These are phyloP conservation scores for Oreochromis aureus DNA, from an alignment of 2,113 vertebrate species.

Conservation along the genomic window DNA sequence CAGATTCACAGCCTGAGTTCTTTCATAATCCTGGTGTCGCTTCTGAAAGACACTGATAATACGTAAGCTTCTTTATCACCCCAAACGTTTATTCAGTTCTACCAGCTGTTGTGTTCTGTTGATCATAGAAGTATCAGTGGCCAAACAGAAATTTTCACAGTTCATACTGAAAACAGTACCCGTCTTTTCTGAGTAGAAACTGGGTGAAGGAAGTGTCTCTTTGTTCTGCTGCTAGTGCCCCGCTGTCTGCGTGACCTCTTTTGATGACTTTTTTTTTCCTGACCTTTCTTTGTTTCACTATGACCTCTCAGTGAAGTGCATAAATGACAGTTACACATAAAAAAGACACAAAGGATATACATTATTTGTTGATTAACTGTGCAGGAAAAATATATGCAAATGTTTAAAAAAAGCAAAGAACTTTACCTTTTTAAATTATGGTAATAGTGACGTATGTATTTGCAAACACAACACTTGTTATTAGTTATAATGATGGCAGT, in stretches of 20 bases:
- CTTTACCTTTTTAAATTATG: background rate
- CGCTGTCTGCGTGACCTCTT: background rate
- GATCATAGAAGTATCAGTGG: background rate
- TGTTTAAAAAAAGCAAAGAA: background rate
- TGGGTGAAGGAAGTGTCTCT: background rate
- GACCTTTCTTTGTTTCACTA: background rate
- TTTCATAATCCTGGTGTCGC: slow-evolving; percentile 36
- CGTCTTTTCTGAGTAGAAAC: background rate
- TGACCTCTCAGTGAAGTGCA: background rate
- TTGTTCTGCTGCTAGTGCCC: background rate
- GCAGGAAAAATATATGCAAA: background rate
- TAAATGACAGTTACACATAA: background rate
- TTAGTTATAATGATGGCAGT: background rate
- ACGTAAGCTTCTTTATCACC: slow-evolving; percentile 32
- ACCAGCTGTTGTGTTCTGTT: slow-evolving; percentile 18
- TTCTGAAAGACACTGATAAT: slow-evolving; percentile 39
- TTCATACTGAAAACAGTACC: background rate
- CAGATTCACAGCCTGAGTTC: slow-evolving; percentile 43
- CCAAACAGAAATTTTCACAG: background rate
- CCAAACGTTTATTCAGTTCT: slow-evolving; percentile 22
- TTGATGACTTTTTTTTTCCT: background rate
- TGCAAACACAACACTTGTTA: background rate
- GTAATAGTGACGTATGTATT: background rate
- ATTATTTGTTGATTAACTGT: background rate
- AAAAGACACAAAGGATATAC: background rate